phyloP scores from a whole-genome alignment of 2,113 vertebrate species.

The Hirundichthys speculiger region DNA sequence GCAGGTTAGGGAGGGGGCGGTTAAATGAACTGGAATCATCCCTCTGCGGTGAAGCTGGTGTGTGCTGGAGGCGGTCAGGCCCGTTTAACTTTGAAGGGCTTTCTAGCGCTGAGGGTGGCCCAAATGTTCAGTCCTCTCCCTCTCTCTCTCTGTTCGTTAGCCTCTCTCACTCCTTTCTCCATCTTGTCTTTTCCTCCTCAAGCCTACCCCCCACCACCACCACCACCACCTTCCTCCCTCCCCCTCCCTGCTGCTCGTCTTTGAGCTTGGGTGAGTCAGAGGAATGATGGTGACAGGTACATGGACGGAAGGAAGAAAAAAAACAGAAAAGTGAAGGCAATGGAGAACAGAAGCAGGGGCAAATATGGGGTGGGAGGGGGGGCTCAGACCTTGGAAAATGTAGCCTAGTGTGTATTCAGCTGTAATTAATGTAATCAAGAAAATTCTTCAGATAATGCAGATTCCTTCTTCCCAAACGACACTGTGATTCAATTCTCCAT shows the following conservation, averaged over 20 bases:
- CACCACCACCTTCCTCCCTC: conserved; percentile 4
- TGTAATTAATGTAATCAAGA: neutral
- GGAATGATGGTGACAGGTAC: conserved; percentile 76
- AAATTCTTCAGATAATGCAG: conserved; percentile 18
- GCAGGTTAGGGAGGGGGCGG: conserved; percentile 16
- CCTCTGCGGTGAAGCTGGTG: conserved; percentile 39
- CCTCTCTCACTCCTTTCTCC: conserved; percentile 35
- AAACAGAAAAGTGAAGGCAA: neutral
- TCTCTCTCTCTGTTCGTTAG: conserved; percentile 12
- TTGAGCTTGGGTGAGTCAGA: conserved; percentile 68
- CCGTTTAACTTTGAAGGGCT: conserved; percentile 69
- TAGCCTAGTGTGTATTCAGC: neutral
- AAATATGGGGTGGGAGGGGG: neutral
- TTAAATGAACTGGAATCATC: conserved; percentile 71
- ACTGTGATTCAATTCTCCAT: conserved; percentile 5
- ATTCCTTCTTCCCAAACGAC: no score
- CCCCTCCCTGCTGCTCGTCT: conserved; percentile 35
- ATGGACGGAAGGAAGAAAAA: conserved; percentile 28
- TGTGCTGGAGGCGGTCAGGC: conserved; percentile 47
- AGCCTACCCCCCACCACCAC: conserved; percentile 5
- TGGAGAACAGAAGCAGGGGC: neutral
- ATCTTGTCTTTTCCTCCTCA: conserved; percentile 22
- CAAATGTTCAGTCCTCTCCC: conserved; percentile 27
- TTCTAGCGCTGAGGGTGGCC: conserved; percentile 47
- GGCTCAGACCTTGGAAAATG: neutral